phyloP scores from a whole-genome alignment of 2,888 invertebrate genomes.

The Emmelina monodactyla region DNA sequence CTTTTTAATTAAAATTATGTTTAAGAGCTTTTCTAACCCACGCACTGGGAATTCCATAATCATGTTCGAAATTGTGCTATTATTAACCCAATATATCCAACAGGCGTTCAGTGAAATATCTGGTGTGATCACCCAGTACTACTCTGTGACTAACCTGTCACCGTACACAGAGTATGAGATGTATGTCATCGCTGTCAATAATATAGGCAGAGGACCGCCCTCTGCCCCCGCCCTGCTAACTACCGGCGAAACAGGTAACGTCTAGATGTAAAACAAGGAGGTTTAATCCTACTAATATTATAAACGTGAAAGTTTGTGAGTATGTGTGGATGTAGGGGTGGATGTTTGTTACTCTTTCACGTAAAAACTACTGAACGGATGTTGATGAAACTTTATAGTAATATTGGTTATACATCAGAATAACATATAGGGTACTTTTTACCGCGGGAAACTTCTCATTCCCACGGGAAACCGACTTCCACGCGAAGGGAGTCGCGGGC shows the following conservation, averaged over 20 bases:
- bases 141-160: conserved; percentile 87
- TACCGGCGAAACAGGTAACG: conserved; percentile 97
- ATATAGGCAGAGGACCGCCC: conserved; percentile 90
- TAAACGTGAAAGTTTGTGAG: not conserved
- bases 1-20: too few species aligned
- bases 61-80: too few species aligned
- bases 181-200: conserved; percentile 94
- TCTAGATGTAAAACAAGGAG: too few species aligned
- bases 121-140: conserved; percentile 92
- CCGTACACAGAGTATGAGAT: conserved; percentile 97
- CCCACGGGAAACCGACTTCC: too few species aligned
- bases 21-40: too few species aligned
- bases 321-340: not conserved
- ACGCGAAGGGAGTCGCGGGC: too few species aligned
- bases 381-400: not conserved
- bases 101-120: conserved; percentile 92
- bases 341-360: not conserved
- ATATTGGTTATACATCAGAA: not conserved
- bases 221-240: conserved; percentile 90
- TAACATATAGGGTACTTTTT: not conserved
- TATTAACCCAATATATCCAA: too few species aligned
- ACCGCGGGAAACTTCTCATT: too few species aligned
- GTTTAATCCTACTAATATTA: conserved; percentile 24
- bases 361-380: not conserved
- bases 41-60: too few species aligned